phyloP scores from a whole-genome alignment of 2,113 vertebrate genomes.

The Parus major region DNA sequence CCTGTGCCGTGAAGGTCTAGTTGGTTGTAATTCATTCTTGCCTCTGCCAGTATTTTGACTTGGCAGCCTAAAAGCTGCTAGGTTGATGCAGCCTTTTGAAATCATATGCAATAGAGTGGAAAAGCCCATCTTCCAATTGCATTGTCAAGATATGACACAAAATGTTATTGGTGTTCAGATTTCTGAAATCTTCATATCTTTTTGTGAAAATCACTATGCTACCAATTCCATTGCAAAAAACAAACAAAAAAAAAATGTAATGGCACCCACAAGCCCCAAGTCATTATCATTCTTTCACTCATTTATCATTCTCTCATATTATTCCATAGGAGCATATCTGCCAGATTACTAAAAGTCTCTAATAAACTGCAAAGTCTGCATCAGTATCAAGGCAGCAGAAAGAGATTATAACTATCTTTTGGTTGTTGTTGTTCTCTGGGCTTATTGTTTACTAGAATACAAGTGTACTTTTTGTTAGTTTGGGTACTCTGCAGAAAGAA shows the following conservation, averaged over 20 bases:
- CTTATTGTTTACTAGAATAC: background rate
- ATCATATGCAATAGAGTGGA: accelerated
- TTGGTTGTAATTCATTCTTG: background rate
- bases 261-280: background rate
- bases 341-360: background rate
- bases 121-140: background rate
- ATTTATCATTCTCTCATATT: background rate
- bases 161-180: accelerated
- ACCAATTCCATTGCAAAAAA: background rate
- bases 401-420: background rate
- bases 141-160: background rate
- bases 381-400: background rate
- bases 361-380: background rate
- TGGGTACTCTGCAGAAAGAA: background rate
- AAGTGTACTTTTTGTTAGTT: background rate
- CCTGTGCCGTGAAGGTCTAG: background rate
- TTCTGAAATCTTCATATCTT: background rate
- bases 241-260: accelerated
- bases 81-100: background rate
- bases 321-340: background rate
- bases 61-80: background rate
- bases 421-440: too few relatives aligned
- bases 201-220: background rate
- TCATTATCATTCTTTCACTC: background rate
- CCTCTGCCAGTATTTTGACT: background rate